Percentiles rank a stretch among this genome's conserved stretches.
Conservation (phyloP, 2,888 invertebrate genomes). For the Rhynchonema sp. region DNA sequence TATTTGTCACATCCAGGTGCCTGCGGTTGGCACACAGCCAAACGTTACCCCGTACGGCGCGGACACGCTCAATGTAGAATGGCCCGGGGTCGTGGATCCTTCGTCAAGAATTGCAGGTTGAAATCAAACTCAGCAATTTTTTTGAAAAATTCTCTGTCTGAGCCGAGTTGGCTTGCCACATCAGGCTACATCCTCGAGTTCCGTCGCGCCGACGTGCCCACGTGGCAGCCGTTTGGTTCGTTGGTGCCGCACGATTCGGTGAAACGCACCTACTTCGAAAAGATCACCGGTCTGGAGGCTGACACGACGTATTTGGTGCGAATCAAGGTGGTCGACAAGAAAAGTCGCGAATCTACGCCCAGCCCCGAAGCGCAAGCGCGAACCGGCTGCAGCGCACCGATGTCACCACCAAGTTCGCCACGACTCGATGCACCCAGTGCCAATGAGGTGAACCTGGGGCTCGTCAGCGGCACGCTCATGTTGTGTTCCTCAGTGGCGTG, state of each 20-base stretch:
- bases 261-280: constrained; percentile 22
- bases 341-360: constrained; percentile 17
- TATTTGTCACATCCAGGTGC: no score
- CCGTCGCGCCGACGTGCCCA: constrained; percentile 17
- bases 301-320: constrained; percentile 32
- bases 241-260: constrained; percentile 18
- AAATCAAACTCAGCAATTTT: not conserved
- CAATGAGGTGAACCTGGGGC: no score
- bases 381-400: constrained; percentile 20
- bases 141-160: not conserved
- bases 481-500: no score
- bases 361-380: constrained; percentile 26
- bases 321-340: constrained; percentile 27
- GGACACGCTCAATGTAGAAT: constrained; percentile 20
- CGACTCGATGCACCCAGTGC: not conserved
- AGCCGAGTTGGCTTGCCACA: not conserved
- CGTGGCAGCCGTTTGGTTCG: constrained; percentile 9
- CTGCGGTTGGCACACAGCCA: constrained; percentile 9
- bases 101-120: constrained; percentile 17
- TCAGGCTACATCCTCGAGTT: constrained; percentile 23
- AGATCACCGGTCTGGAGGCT: constrained; percentile 28
- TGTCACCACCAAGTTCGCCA: not conserved
- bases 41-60: constrained; percentile 22
- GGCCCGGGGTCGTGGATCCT: constrained; percentile 21
- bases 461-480: no score